These are phyloP conservation scores for Trissolcus basalis DNA, from an alignment of 1,140 invertebrate genomes.

Conservation along the genomic window DNA sequence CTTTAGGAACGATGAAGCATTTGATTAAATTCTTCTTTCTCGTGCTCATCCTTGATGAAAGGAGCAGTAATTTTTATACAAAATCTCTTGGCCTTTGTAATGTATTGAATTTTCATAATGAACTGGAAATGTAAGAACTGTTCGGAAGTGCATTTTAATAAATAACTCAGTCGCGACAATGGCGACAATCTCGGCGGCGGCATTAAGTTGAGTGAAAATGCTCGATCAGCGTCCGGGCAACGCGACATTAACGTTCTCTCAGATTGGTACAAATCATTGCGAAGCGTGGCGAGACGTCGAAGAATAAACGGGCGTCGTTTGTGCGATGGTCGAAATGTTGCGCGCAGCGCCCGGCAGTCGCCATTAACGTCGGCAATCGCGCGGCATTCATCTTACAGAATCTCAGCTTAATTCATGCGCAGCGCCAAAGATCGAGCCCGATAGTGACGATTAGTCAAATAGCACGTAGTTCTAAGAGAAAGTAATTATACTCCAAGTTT, in stretches of 20 bases:
- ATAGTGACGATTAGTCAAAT: slow-evolving; percentile 63
- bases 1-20: too few species aligned
- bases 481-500: slow-evolving; percentile 62
- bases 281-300: slow-evolving; percentile 27
- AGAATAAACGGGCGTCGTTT: slow-evolving; percentile 39
- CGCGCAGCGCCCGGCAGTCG: slow-evolving; percentile 36
- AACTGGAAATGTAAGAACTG: slow-evolving; percentile 1
- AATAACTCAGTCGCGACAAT: slow-evolving; percentile 9
- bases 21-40: too few species aligned
- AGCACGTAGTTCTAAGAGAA: slow-evolving; percentile 61
- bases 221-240: slow-evolving; percentile 21
- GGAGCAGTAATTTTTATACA: not conserved
- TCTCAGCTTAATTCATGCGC: slow-evolving; percentile 46
- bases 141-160: slow-evolving; percentile 12
- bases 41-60: too few species aligned
- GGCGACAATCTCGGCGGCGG: slow-evolving; percentile 6
- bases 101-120: slow-evolving; percentile 2
- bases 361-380: slow-evolving; percentile 44
- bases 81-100: not conserved
- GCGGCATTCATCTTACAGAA: slow-evolving; percentile 51
- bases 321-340: slow-evolving; percentile 39
- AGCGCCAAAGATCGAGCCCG: slow-evolving; percentile 56
- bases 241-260: slow-evolving; percentile 25
- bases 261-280: slow-evolving; percentile 43
- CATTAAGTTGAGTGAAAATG: slow-evolving; percentile 22